Conservation (phyloP, 2,888 invertebrate genomes). For the Acrobasis suavella region DNA sequence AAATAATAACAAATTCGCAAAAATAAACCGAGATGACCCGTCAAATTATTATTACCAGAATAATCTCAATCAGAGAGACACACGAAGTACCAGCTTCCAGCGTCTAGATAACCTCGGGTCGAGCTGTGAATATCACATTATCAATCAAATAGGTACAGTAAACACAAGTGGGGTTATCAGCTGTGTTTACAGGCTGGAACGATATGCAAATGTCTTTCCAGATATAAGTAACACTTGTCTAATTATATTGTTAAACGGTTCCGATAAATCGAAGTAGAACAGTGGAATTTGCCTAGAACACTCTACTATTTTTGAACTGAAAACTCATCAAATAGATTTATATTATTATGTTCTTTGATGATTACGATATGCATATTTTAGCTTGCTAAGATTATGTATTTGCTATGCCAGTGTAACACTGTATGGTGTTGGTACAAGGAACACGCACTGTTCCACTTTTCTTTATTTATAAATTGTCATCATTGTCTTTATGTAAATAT, state of each 20-base stretch:
- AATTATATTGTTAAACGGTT: constrained; percentile 39
- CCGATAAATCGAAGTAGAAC: constrained; percentile 47
- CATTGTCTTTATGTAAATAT: constrained; percentile 41
- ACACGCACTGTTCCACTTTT: constrained; percentile 25
- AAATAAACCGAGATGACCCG: constrained; percentile 36
- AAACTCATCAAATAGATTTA: constrained; percentile 3
- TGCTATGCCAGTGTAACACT: neutral
- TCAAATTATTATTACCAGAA: neutral
- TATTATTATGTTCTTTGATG: neutral
- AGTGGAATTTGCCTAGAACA: constrained; percentile 51
- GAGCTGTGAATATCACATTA: constrained; percentile 52
- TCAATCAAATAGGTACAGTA: constrained; percentile 69
- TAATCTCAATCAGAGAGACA: constrained; percentile 6
- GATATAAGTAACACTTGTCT: constrained; percentile 38
- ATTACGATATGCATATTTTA: neutral
- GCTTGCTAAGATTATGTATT: neutral
- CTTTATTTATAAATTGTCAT: constrained; percentile 33
- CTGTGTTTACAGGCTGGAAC: constrained; percentile 46
- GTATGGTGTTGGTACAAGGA: neutral
- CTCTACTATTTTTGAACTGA: constrained; percentile 20
- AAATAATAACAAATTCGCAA: constrained; percentile 35
- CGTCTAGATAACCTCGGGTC: constrained; percentile 59
- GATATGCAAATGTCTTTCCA: constrained; percentile 54
- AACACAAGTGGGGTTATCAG: constrained; percentile 62
- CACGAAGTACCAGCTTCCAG: constrained; percentile 23